Percentiles rank a stretch among this genome's conserved stretches.
Evolutionary conservation across 2,113 vertebrate genomes (phyloP).

Genomic region (Machaerirhynchus nigripectus): DNA sequence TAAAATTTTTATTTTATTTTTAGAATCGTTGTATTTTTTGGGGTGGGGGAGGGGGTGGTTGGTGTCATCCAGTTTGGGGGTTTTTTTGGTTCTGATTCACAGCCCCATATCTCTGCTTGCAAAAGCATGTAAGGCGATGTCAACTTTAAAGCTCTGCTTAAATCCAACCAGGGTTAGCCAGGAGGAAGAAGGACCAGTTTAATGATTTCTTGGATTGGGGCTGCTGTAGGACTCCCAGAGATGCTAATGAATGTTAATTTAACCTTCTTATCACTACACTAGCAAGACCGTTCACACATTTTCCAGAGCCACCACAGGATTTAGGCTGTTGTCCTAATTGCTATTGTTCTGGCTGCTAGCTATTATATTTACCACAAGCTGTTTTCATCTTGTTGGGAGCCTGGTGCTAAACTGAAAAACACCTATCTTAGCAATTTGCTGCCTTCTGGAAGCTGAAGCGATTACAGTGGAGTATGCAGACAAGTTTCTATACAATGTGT

Average conservation of each 20-base stretch:
- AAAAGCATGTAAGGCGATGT: not conserved
- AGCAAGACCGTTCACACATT: constrained; percentile 39
- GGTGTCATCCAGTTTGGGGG: not conserved
- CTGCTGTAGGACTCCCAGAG: not conserved
- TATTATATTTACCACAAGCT: constrained; percentile 50
- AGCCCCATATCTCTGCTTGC: not conserved
- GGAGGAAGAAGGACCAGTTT: not conserved
- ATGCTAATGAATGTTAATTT: constrained; percentile 33
- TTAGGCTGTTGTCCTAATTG: constrained; percentile 53
- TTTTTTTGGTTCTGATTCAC: not conserved
- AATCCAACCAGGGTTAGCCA: not conserved
- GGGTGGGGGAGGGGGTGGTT: rapidly evolving
- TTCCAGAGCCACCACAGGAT: constrained; percentile 25
- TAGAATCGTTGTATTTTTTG: not conserved
- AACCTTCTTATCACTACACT: constrained; percentile 40
- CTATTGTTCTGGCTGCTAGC: constrained; percentile 31
- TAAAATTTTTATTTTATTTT: not conserved
- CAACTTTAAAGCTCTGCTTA: not conserved
- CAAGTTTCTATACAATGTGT: not conserved
- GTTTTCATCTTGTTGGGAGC: constrained; percentile 39
- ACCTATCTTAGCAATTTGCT: not conserved
- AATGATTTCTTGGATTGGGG: not conserved
- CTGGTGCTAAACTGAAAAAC: constrained; percentile 33
- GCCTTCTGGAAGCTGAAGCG: constrained; percentile 1
- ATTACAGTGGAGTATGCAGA: not conserved